These are phyloP conservation scores for Petrocephalus sullivani DNA, from an alignment of 2,797 vertebrate species.

Conservation along the genomic window DNA sequence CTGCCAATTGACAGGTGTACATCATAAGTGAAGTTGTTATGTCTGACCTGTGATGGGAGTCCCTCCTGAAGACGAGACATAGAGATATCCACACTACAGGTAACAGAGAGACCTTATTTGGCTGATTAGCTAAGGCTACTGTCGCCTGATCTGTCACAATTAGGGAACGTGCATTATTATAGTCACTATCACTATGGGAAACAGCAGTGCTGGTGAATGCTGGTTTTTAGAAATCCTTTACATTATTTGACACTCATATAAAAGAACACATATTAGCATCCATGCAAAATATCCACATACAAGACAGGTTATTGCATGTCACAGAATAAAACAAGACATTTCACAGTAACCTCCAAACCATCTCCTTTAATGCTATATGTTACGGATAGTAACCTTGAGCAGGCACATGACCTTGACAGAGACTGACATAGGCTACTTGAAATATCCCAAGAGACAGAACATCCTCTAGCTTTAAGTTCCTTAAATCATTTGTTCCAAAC, in stretches of 20 bases:
- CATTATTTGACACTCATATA: not conserved
- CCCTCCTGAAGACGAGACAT: not conserved
- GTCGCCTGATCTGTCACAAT: not conserved
- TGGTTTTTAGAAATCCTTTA: not conserved
- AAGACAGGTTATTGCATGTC: not conserved
- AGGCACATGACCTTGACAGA: not conserved
- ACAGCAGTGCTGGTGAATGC: not conserved
- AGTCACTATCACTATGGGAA: not conserved
- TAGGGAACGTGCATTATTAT: not conserved
- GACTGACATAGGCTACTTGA: not conserved
- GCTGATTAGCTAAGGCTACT: not conserved
- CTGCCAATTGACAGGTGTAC: not conserved
- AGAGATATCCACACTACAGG: not conserved
- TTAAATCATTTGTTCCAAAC: not conserved
- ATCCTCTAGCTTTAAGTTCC: not conserved
- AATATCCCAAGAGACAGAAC: not conserved
- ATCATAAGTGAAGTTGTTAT: not conserved
- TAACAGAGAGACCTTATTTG: not conserved
- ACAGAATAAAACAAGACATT: not conserved
- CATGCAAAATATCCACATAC: not conserved
- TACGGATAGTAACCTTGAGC: not conserved
- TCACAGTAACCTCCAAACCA: not conserved
- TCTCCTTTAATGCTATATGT: not conserved
- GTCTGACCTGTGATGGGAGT: not conserved
- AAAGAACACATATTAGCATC: not conserved